Evolutionary conservation across 2,113 vertebrate species (phyloP), one percentile per base, ranked within the genome.

Genomic region (Hystrix brachyura): DNA sequence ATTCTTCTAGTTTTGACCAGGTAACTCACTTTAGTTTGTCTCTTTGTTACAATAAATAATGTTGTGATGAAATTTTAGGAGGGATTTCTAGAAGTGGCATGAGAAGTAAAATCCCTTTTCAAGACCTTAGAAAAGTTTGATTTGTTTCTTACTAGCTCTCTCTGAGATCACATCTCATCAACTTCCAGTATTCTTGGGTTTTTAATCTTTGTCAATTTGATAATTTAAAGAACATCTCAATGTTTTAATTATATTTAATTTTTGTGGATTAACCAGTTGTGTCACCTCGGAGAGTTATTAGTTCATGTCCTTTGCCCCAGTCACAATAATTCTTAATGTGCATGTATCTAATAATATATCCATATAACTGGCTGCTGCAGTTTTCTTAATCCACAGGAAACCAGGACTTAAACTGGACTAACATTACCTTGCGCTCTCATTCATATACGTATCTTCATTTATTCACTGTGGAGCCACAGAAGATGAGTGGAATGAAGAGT

Each of bases 371-470:
- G 96, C 96, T 98, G 96, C 97, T 98, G 96, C 97, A 74, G 74
- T 71, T 64, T 98, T 43, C 97, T 98, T 43, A 97, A 98, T 97
- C 80, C 71, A 96, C 97, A 97, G 93, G 98, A 32, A 90, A 98
- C 97, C 96, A 98, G 97, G 97, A 98, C 95, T 98, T 74, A 48
- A 62, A 98, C 88, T 94, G 96, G 96, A 98, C 97, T 98, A 96
- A 97, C 96, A 78, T 95, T 97, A 98, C 96, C 97, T 98, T 98
- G 97, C 98, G 98, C 97, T 98, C 97, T 97, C 94, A 97, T 98
- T 98, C 97, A 96, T 95, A 98, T 97, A 98, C 94, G n/a, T n/a
- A 98, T 95, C 96, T 97, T 98, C 94, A 98, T 98, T 98, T 98
- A 97, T 90, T 96, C 98, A 96, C 95, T 98, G 96, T 98, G 96